phyloP scores from a whole-genome alignment of 2,888 invertebrate genomes.

The Herminia tarsipennalis region DNA sequence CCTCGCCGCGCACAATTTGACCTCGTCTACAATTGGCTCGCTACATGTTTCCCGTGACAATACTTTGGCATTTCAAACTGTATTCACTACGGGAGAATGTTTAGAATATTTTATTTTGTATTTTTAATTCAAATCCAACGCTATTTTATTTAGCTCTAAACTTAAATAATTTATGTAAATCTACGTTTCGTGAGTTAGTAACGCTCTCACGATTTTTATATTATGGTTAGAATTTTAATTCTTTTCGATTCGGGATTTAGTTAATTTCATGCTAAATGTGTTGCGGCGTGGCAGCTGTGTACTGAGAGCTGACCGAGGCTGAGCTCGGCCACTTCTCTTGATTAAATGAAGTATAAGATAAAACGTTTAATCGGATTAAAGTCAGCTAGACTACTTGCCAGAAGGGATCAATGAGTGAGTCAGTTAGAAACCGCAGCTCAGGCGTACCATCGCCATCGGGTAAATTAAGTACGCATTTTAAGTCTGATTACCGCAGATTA shows the following conservation, averaged over 20 bases:
- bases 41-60: constrained; percentile 3
- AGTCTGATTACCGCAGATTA: neutral
- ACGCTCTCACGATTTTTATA: constrained; percentile 23
- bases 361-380: constrained; percentile 7
- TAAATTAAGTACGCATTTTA: neutral
- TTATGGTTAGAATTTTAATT: constrained; percentile 6
- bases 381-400: neutral
- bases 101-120: constrained; percentile 7
- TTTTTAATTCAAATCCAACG: constrained; percentile 4
- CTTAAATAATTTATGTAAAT: constrained; percentile 20
- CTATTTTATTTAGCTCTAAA: constrained; percentile 7
- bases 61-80: constrained; percentile 3
- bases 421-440: neutral
- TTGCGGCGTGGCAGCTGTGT: neutral
- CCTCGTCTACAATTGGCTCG: neutral
- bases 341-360: neutral
- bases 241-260: constrained; percentile 1
- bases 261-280: constrained; percentile 7
- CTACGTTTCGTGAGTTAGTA: constrained; percentile 8
- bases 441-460: neutral
- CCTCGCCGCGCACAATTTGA: constrained; percentile 3
- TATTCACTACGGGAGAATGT: constrained; percentile 3
- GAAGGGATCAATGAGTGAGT: constrained; percentile 1
- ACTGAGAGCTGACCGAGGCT: no score
- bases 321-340: neutral